Conservation (phyloP, 2,113 vertebrate species). For the Albula glossodonta region DNA sequence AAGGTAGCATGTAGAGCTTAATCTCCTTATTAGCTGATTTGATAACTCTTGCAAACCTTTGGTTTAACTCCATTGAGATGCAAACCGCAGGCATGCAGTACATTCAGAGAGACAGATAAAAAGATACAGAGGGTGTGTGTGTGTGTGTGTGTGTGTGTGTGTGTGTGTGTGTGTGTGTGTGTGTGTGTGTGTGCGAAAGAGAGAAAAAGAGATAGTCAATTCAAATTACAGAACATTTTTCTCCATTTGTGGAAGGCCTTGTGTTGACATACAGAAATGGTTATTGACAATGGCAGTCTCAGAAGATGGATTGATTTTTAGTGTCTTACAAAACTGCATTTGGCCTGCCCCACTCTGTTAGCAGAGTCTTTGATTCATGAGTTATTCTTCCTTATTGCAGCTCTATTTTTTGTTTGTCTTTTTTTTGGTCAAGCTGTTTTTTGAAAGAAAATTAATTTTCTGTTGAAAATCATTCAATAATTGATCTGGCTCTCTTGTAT, state of each 20-base stretch:
- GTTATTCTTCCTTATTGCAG: constrained; percentile 10
- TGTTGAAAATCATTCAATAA: neutral
- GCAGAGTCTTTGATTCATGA: constrained; percentile 48
- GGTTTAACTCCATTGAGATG: constrained; percentile 34
- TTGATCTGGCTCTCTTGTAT: neutral
- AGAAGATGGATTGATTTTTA: constrained; percentile 53
- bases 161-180: too few relatives aligned
- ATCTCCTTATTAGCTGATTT: constrained; percentile 57
- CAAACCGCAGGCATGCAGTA: constrained; percentile 31
- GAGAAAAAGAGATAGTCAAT: constrained; percentile 33
- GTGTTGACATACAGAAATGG: constrained; percentile 45
- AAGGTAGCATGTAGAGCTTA: constrained; percentile 47
- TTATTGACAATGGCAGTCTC: constrained; percentile 44
- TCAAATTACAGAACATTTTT: constrained; percentile 41
- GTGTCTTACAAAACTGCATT: constrained; percentile 40
- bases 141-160: too few relatives aligned
- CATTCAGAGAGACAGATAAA: constrained; percentile 5
- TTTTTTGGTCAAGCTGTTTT: too few relatives aligned
- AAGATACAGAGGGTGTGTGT: neutral
- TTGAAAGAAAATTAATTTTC: neutral
- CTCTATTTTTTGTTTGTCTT: constrained; percentile 23
- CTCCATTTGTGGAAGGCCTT: constrained; percentile 32
- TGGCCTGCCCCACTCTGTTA: constrained; percentile 30
- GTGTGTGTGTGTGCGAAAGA: neutral
- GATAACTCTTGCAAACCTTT: constrained; percentile 46